Base-by-base conservation (phyloP, 2,797 vertebrate genomes). In the Sebastes steindachneri region DNA sequence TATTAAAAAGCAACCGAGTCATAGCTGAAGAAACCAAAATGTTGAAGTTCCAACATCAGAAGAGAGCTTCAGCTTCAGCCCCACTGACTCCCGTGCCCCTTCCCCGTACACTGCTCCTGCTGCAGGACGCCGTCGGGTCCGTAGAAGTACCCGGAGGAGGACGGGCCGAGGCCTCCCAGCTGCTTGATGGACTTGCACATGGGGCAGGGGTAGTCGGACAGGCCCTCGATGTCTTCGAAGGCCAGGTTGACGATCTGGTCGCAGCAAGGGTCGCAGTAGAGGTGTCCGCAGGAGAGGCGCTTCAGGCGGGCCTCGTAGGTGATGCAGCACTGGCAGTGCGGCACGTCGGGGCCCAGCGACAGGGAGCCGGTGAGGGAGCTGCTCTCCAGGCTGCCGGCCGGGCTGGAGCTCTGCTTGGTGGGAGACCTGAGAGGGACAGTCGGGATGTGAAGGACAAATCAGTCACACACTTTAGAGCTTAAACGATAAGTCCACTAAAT, bases 171-270 rank as follows among this genome's bases (percentile, higher is more conserved):
- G 80, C 92, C 91, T 2, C 90, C 92, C 8, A 95, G 87, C 88
- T 94, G 94, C 9, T 86, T 90, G 33, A 95, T 80, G 82, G 96
- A 95, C 90, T 94, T 96, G 92, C 96, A 96, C 88, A 96, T 90
- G 72, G 96, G 96, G 76, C 96, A 96, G 68, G 96, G 96, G 89
- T 95, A 96, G 75, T 96, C 95, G 0, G 94, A 94, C 72, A 96
- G 93, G 5, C 96, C 96, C 91, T 96, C 96, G 25, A 96, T 96
- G 91, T 96, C 96, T 68, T 96, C 93, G 21, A 96, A 96, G 71
- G 96, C 96, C 91, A 95, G 86, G 94, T 96, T 96, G 90, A 96
- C 96, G 31, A 96, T 96, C 83, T 94, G 95, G 87, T 96, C 93
- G 8, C 95, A 91, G 93, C 96, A 96, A 71, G 95, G 63, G 86